Evolutionary conservation across 2,113 vertebrate genomes (phyloP).

Genomic region (Anas platyrhynchos): DNA sequence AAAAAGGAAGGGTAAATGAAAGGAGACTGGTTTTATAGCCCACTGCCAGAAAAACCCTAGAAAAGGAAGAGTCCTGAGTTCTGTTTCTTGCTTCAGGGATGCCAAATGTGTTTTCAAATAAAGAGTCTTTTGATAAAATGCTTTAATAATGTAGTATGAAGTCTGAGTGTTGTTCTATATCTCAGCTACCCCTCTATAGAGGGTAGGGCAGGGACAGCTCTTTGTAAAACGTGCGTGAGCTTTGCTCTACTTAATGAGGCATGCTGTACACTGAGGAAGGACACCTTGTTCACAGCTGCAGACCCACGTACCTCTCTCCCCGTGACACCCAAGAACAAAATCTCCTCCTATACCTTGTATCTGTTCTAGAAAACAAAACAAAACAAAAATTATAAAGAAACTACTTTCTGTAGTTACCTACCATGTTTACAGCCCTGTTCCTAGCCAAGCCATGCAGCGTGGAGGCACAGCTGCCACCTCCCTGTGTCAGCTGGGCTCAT

Average conservation of each 20-base stretch:
- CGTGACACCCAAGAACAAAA: not conserved
- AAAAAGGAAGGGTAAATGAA: not conserved
- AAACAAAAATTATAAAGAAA: not conserved
- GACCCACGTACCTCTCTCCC: not conserved
- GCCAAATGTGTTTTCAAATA: not conserved
- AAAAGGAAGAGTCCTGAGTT: not conserved
- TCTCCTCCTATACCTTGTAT: not conserved
- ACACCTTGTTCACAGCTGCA: not conserved
- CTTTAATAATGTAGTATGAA: not conserved
- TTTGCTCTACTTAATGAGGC: not conserved
- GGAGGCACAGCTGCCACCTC: conserved; percentile 42
- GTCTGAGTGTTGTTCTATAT: not conserved
- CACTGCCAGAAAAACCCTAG: not conserved
- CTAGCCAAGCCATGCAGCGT: not conserved
- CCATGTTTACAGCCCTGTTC: not conserved
- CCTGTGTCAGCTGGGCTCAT: conserved; percentile 27
- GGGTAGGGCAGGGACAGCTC: not conserved
- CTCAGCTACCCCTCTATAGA: not conserved
- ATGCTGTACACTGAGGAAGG: not conserved
- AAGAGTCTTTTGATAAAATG: not conserved
- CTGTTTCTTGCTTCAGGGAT: not conserved
- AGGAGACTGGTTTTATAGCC: not conserved
- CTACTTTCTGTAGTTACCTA: not conserved
- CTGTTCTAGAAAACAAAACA: not conserved
- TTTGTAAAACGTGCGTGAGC: not conserved